Percentiles rank a stretch among this genome's conserved stretches.
Conservation (phyloP, 2,113 vertebrate genomes). For the Corydoras maculifer region DNA sequence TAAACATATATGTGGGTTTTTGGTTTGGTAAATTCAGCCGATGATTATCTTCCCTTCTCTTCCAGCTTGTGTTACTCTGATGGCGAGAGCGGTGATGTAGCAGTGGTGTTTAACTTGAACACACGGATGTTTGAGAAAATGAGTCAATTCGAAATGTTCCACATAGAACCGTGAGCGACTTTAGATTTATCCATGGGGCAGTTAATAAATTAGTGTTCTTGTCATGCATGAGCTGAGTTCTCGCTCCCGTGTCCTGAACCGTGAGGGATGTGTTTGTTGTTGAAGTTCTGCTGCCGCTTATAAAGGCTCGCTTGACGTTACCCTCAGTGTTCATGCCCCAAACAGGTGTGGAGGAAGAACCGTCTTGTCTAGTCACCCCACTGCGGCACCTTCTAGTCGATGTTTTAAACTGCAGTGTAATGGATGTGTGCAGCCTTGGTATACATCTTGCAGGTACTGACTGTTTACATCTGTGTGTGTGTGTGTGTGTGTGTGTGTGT, state of each 20-base stretch:
- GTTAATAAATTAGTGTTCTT: too few relatives aligned
- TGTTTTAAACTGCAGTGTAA: slow-evolving; percentile 53
- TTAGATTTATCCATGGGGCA: too few relatives aligned
- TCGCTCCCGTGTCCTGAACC: background rate
- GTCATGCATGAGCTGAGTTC: too few relatives aligned
- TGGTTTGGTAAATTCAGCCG: too few relatives aligned
- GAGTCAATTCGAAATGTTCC: too few relatives aligned
- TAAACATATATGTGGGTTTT: slow-evolving; percentile 18
- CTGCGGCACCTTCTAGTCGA: slow-evolving; percentile 32
- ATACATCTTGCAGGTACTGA: slow-evolving; percentile 59
- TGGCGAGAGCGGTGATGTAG: background rate
- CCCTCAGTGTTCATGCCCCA: slow-evolving; percentile 17
- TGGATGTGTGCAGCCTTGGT: slow-evolving; percentile 38
- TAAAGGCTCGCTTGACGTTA: slow-evolving; percentile 1
- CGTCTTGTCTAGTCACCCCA: slow-evolving; percentile 45
- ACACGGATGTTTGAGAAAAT: too few relatives aligned
- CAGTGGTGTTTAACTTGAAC: background rate
- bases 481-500: slow-evolving; percentile 62
- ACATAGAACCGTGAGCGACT: too few relatives aligned
- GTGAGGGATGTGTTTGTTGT: background rate
- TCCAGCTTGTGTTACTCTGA: background rate
- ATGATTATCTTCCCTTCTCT: too few relatives aligned
- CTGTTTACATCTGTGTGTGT: slow-evolving; percentile 52
- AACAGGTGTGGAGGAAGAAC: background rate
- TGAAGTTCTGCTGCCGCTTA: slow-evolving; percentile 15